Conservation (phyloP, 2,797 vertebrate genomes). For the Crocodylus rhombifer region DNA sequence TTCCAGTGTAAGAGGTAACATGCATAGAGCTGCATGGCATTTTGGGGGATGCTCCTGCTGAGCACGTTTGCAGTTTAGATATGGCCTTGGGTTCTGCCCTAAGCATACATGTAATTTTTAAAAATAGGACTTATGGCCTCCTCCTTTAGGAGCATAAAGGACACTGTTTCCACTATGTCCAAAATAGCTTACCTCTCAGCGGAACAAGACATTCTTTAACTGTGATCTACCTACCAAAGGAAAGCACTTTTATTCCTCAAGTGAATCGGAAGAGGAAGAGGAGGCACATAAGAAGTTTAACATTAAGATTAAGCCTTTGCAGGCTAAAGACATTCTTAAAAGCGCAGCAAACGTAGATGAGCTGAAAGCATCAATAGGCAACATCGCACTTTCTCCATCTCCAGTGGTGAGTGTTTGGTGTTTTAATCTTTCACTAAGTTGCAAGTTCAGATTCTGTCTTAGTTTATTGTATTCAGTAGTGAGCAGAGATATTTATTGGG, state of each 20-base stretch:
- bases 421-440: not conserved
- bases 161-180: too few species aligned
- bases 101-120: too few species aligned
- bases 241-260: constrained; percentile 96
- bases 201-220: constrained; percentile 84
- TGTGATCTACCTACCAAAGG: constrained; percentile 88
- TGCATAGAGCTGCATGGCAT: too few species aligned
- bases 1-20: too few species aligned
- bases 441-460: not conserved
- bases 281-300: constrained; percentile 95
- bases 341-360: constrained; percentile 92
- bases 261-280: constrained; percentile 96
- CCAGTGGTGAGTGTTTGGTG: constrained; percentile 89
- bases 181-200: too few species aligned
- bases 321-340: constrained; percentile 87
- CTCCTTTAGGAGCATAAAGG: too few species aligned
- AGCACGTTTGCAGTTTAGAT: too few species aligned
- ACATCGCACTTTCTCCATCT: constrained; percentile 94
- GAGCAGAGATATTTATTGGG: not conserved
- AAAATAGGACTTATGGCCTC: too few species aligned
- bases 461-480: not conserved
- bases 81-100: too few species aligned
- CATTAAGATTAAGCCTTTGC: constrained; percentile 95
- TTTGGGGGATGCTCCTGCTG: too few species aligned
- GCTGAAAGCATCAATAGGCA: constrained; percentile 94